Evolutionary conservation across 2,888 invertebrate species (phyloP).

Genomic region (Lydus trimaculatus): DNA sequence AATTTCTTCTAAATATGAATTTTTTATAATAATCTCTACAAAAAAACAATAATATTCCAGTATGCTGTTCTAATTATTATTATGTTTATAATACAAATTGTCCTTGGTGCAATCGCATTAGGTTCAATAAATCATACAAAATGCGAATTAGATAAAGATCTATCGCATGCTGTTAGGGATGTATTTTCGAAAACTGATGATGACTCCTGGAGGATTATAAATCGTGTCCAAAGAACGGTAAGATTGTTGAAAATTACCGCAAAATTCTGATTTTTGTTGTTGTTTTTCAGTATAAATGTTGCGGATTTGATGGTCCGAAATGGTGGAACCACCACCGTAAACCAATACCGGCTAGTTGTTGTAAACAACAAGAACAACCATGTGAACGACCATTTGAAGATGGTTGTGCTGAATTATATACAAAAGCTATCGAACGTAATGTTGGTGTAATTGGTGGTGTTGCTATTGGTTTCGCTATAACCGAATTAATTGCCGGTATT

Average conservation of each 20-base stretch:
- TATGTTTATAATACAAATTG: constrained; percentile 31
- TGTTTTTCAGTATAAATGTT: constrained; percentile 25
- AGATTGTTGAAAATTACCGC: not conserved
- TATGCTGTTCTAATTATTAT: constrained; percentile 20
- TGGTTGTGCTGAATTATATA: constrained; percentile 21
- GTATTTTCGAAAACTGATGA: constrained; percentile 22
- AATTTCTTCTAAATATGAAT: too few species aligned
- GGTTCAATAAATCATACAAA: constrained; percentile 15
- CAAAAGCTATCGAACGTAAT: constrained; percentile 20
- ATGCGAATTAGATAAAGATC: constrained; percentile 17
- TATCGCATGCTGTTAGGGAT: constrained; percentile 18
- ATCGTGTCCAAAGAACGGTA: constrained; percentile 28
- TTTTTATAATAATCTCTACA: not conserved
- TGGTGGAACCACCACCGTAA: constrained; percentile 24
- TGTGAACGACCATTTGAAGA: constrained; percentile 22
- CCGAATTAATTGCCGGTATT: constrained; percentile 16
- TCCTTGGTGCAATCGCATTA: constrained; percentile 26
- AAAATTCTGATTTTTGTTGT: not conserved
- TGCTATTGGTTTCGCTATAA: constrained; percentile 25
- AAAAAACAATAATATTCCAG: constrained; percentile 16
- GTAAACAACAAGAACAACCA: constrained; percentile 14
- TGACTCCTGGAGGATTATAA: constrained; percentile 16
- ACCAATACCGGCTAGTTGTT: constrained; percentile 23
- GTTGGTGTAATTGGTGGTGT: constrained; percentile 28
- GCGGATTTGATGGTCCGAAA: constrained; percentile 25